Base-by-base conservation (phyloP, 1,140 invertebrate species). In the Leptonema lineaticorne region DNA sequence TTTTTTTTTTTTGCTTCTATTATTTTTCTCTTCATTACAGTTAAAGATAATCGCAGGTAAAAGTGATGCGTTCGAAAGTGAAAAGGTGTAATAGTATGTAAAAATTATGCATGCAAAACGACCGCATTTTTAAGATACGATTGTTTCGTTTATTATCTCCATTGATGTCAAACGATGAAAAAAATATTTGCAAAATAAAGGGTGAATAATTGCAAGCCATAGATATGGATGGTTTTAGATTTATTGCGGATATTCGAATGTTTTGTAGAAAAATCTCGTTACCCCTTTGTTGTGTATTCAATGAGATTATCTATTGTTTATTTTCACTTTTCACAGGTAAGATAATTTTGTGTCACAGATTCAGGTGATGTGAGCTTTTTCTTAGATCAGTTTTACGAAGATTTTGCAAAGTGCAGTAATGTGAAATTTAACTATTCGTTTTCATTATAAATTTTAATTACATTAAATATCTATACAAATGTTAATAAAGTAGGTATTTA, bases 161-260 rank as follows among this genome's bases (percentile, higher is more conserved):
- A 41, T 41, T 41, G 22, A 18, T 20, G 9, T 20, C 20, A 26
- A 26, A 45, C 14, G 48, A 16, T 16, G 48, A 11, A n/a, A n/a
- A 29, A 62, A 27, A 45, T 62, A 26, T 62, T 62, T 62, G 59
- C 59, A 62, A 45, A 48, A 62, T 62, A 62, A 62, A 62, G 59
- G 59, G 59, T 62, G 59, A 62, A 62, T 22, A 28, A 59, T 62
- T 41, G 14, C 22, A 5, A 28, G n/a, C n/a, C n/a, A n/a, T n/a
- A n/a, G n/a, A n/a, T n/a, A n/a, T n/a, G n/a, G n/a, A n/a, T n/a
- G n/a, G 24, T 18, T 18, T 53, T 16, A 53, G 37, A 41, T 41
- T 41, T 41, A 41, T 41, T 14, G 9, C 37, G n/a, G n/a, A n/a
- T n/a, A 41, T 41, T 1, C 9, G 11, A 14, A 4, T 41, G 16